Percentiles rank a stretch among this genome's conserved stretches.
Evolutionary conservation across 53 echinoderm and acorn worm species (phyloP).

Genomic region (Antedon mediterranea): DNA sequence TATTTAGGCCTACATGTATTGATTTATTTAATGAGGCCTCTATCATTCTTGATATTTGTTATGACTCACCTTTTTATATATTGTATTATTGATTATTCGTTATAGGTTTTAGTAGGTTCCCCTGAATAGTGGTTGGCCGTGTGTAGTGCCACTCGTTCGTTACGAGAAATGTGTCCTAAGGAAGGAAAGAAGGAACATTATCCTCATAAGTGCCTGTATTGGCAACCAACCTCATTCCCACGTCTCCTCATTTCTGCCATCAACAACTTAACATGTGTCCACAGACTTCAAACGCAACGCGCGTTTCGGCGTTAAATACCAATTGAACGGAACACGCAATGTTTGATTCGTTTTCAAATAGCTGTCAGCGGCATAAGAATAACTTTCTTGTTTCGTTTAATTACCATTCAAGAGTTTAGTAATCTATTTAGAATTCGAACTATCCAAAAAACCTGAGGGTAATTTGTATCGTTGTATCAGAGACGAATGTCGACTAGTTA

Average conservation of each 20-base stretch:
- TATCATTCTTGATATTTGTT: too few species aligned
- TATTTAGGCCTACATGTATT: too few species aligned
- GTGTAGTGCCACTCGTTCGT: too few species aligned
- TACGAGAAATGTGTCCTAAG: neutral
- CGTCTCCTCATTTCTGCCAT: neutral
- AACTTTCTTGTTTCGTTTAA: neutral
- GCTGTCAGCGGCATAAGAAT: neutral
- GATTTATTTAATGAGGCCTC: too few species aligned
- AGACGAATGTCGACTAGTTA: neutral
- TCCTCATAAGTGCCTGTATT: neutral
- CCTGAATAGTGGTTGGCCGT: too few species aligned
- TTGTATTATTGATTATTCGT: too few species aligned
- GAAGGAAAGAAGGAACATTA: neutral
- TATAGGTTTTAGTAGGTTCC: too few species aligned
- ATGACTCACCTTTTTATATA: too few species aligned
- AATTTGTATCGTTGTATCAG: neutral
- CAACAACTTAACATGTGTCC: neutral
- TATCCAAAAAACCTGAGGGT: neutral
- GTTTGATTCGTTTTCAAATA: neutral
- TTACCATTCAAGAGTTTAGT: neutral
- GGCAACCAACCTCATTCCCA: too few species aligned
- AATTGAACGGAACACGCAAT: neutral
- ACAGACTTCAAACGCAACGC: neutral
- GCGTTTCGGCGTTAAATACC: neutral
- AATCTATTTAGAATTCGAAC: neutral